Conservation (phyloP, 1,140 invertebrate species). For the Megalopta genalis region DNA sequence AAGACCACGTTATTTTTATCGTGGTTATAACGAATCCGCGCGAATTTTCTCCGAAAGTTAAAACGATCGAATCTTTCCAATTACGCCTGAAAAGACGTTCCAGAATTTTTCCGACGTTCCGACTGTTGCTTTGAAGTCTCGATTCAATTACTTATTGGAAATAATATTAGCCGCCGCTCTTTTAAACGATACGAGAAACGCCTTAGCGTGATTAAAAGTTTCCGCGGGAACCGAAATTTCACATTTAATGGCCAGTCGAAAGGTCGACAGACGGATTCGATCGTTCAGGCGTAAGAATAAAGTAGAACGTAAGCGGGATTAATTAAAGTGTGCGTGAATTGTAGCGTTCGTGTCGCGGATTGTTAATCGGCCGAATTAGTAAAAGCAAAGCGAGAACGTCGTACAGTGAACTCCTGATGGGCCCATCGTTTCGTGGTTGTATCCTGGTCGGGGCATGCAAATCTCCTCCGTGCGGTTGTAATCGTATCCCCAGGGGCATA, state of each 20-base stretch:
- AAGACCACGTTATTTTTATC: no score
- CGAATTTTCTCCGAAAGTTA: no score
- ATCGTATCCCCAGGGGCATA: constrained; percentile 79
- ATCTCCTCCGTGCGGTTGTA: constrained; percentile 71
- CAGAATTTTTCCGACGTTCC: no score
- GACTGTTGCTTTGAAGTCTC: no score
- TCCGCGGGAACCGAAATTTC: no score
- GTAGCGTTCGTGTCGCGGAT: not conserved
- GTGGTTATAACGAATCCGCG: no score
- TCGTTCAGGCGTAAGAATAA: not conserved
- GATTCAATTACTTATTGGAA: no score
- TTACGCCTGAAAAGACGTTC: no score
- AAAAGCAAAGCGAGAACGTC: constrained; percentile 70
- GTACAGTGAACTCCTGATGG: constrained; percentile 78
- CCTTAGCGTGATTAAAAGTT: no score
- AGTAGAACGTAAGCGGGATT: constrained; percentile 5
- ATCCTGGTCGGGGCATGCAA: constrained; percentile 73
- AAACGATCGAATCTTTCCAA: no score
- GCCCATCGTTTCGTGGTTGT: constrained; percentile 77
- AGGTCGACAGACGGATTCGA: not conserved
- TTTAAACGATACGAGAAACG: no score
- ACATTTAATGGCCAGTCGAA: not conserved
- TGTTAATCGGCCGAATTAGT: constrained; percentile 48
- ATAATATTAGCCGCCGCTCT: no score
- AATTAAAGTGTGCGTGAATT: constrained; percentile 39